These are phyloP conservation scores for Apamea epomidion DNA, from an alignment of 2,888 invertebrate species.

Conservation along the genomic window DNA sequence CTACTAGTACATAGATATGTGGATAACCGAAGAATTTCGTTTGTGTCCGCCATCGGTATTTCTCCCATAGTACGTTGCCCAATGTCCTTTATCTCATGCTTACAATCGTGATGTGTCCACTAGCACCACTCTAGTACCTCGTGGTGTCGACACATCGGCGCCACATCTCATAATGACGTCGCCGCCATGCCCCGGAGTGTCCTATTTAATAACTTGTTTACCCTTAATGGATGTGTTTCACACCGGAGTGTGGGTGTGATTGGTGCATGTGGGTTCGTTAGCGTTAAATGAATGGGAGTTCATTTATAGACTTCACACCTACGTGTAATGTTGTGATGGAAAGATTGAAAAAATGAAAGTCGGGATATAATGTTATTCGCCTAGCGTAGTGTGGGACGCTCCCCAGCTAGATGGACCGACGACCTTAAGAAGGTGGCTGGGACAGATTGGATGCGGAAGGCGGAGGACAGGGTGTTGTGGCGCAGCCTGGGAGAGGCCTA, in stretches of 20 bases:
- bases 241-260: constrained; percentile 64
- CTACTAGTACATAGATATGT: too few species aligned
- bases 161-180: constrained; percentile 74
- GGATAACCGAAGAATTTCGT: too few species aligned
- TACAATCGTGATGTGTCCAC: constrained; percentile 21
- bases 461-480: neutral
- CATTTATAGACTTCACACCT: neutral
- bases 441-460: neutral
- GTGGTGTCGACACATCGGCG: constrained; percentile 70
- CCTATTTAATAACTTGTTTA: constrained; percentile 85
- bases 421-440: neutral
- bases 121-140: constrained; percentile 22
- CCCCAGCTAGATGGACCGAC: neutral
- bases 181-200: constrained; percentile 77
- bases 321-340: neutral
- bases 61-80: neutral
- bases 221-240: constrained; percentile 66
- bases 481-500: neutral
- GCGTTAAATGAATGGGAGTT: neutral
- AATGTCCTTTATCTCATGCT: constrained; percentile 1
- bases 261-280: neutral
- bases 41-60: neutral
- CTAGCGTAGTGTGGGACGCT: too few species aligned
- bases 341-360: neutral
- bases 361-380: neutral